Conservation (phyloP, 64 coral and sea anemone species). For the Catalaphyllia jardinei region DNA sequence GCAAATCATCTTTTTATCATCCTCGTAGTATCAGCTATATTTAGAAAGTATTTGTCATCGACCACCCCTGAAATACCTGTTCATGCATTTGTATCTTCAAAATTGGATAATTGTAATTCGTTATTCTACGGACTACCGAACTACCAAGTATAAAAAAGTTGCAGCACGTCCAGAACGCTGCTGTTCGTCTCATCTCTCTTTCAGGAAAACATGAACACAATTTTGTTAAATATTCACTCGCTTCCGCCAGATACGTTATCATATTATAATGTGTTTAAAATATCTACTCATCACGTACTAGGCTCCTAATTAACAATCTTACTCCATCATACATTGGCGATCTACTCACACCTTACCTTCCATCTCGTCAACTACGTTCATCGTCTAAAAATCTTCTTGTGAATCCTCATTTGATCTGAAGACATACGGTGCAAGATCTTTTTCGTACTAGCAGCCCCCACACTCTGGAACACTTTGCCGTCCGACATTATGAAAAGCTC, state of each 20-base stretch:
- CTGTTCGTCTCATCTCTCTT: slow-evolving; percentile 4
- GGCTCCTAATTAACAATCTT: slow-evolving; percentile 24
- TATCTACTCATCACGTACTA: slow-evolving; percentile 64
- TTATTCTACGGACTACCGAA: slow-evolving; percentile 41
- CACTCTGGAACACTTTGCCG: slow-evolving; percentile 52
- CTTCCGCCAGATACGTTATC: slow-evolving; percentile 22
- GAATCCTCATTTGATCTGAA: neutral
- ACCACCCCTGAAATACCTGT: slow-evolving; percentile 26
- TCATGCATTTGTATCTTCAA: slow-evolving; percentile 52
- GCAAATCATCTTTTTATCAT: slow-evolving; percentile 38
- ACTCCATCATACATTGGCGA: slow-evolving; percentile 40
- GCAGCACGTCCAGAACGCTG: slow-evolving; percentile 46
- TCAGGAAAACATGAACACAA: slow-evolving; percentile 39
- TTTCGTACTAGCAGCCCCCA: slow-evolving; percentile 11
- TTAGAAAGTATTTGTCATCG: slow-evolving; percentile 36
- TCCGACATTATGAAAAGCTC: neutral
- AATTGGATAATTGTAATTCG: slow-evolving; percentile 57
- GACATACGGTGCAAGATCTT: slow-evolving; percentile 13
- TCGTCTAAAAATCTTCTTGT: slow-evolving; percentile 3
- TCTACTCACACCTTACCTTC: slow-evolving; percentile 32
- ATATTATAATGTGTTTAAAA: slow-evolving; percentile 51
- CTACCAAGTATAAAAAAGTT: slow-evolving; percentile 26
- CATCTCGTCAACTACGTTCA: slow-evolving; percentile 33
- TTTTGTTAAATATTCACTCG: slow-evolving; percentile 30
- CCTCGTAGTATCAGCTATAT: slow-evolving; percentile 39